These are phyloP conservation scores for Meganola albula DNA, from an alignment of 2,888 invertebrate genomes.

Conservation along the genomic window DNA sequence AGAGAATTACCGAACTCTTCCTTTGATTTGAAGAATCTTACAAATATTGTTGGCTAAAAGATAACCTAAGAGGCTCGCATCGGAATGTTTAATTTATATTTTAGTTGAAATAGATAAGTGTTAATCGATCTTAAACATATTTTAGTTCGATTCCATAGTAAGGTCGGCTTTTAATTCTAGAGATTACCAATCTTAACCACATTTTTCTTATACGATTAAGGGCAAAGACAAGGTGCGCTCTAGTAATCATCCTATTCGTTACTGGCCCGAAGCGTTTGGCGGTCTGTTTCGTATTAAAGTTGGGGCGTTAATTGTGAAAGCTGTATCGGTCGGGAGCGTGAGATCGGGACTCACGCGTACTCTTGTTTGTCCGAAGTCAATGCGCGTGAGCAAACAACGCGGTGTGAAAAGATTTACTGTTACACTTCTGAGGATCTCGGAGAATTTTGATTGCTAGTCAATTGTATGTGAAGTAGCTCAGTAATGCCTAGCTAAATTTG, in stretches of 20 bases:
- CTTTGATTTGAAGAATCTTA: slow-evolving; percentile 24
- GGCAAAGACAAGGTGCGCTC: too few species aligned
- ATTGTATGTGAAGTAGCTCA: too few species aligned
- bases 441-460: slow-evolving; percentile 13
- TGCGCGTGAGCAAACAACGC: slow-evolving; percentile 46
- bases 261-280: too few species aligned
- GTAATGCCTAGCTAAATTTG: too few species aligned
- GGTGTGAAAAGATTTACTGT: slow-evolving; percentile 42
- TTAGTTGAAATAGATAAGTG: too few species aligned
- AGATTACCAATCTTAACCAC: slow-evolving; percentile 18
- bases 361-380: slow-evolving; percentile 33
- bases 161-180: slow-evolving; percentile 12
- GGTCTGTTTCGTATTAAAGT: too few species aligned
- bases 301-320: slow-evolving; percentile 49
- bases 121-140: too few species aligned
- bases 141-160: too few species aligned
- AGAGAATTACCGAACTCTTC: too few species aligned
- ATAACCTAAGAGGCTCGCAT: slow-evolving; percentile 26
- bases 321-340: slow-evolving; percentile 32
- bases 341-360: slow-evolving; percentile 34
- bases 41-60: slow-evolving; percentile 31
- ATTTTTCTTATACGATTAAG: slow-evolving; percentile 13
- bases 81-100: slow-evolving; percentile 25
- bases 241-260: too few species aligned
- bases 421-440: slow-evolving; percentile 29